Base-by-base conservation (phyloP, 2,888 invertebrate genomes). In the Phortica magna region DNA sequence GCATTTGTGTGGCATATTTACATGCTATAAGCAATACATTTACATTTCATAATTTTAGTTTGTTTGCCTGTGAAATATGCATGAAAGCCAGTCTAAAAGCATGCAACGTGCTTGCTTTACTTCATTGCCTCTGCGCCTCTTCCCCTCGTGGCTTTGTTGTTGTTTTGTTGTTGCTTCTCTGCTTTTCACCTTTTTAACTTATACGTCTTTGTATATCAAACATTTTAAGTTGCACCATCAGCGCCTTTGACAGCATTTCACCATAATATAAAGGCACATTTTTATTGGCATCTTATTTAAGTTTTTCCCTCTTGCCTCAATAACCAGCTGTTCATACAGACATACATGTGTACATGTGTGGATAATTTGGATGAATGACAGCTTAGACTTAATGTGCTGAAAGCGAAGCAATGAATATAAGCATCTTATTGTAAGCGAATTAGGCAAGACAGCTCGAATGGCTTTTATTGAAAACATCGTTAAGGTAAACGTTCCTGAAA, bases 31-130 rank as follows among this genome's bases (percentile, higher is more conserved):
- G 61, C 31, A 61, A 61, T 43, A 68, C 43, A 48, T 41, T 43
- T 68, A 68, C 43, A 68, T 68, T 48, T 68, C 68, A 68, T 68
- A 68, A 68, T 68, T 68, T 68, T 68, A 12, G 48, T 68, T 68
- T 68, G 39, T 22, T 43, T 43, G 68, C 43, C 68, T 68, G 68
- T 19, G 4, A 41, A 39, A 14, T 68, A 42, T 68, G 68, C 43
- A 41, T 17, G n/a, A 12, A 43, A 70, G 48, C 48, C 2, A 48
- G 48, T 48, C 48, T 48, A 5, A 48, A 9, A 48, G 14, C 48
- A 2, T 48, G 48, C 48, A 9, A 48, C 48, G 48, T 48, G 48
- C 7, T 48, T 31, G 31, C 31, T 31, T 31, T 31, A 31, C 48
- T 48, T 48, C 48, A 9, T 48, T 14, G 43, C 43, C 43, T 43